Conservation (phyloP, 2,797 vertebrate genomes). For the Ibycter americanus region DNA sequence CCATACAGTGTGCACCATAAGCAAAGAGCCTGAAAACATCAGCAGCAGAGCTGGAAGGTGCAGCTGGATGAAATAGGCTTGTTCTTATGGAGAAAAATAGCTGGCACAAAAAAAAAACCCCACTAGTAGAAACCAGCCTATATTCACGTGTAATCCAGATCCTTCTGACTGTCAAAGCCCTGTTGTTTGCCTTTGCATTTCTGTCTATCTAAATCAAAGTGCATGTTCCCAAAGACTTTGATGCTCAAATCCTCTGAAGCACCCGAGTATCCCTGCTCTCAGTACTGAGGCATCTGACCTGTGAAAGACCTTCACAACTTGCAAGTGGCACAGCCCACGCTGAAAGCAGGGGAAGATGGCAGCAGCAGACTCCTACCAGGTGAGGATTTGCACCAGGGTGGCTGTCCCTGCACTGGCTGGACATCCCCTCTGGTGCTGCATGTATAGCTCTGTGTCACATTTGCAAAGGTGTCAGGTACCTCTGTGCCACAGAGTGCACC, state of each 20-base stretch:
- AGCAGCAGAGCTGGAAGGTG: background rate
- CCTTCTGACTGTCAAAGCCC: background rate
- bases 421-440: background rate
- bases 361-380: background rate
- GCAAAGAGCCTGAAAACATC: background rate
- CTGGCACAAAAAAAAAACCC: background rate
- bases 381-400: background rate
- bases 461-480: background rate
- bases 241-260: background rate
- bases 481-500: background rate
- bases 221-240: fast-evolving
- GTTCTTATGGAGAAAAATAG: background rate
- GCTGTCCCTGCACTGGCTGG: background rate
- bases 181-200: background rate
- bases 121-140: background rate
- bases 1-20: background rate
- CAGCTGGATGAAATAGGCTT: background rate
- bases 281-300: background rate
- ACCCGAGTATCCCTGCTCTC: background rate
- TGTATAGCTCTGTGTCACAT: background rate
- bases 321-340: background rate
- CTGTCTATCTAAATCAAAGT: background rate
- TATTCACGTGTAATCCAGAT: background rate
- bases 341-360: background rate
- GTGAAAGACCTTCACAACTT: background rate